Evolutionary conservation across 2,113 vertebrate genomes (phyloP).

Genomic region (Phylloscopus trochilus): DNA sequence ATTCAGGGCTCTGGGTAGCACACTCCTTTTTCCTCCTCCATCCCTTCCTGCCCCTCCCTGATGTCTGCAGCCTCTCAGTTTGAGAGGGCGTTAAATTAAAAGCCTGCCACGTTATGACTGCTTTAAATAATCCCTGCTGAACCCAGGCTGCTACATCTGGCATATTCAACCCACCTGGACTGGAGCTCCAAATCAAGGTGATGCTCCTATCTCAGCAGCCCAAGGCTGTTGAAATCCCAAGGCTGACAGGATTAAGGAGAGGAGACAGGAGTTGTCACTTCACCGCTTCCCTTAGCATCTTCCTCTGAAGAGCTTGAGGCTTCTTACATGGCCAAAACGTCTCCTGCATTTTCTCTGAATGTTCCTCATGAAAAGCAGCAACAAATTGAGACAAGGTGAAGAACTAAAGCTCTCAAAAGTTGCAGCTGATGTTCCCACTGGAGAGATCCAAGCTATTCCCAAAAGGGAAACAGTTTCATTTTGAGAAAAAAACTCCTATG

Average conservation of each 20-base stretch:
- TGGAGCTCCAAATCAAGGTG: background rate
- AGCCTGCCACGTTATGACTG: background rate
- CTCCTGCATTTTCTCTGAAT: background rate
- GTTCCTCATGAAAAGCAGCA: background rate
- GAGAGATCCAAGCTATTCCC: background rate
- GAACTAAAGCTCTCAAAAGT: background rate
- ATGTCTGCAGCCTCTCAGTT: background rate
- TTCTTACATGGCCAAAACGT: background rate
- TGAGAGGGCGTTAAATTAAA: background rate
- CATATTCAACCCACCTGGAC: background rate
- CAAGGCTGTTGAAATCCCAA: background rate
- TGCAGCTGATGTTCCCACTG: background rate
- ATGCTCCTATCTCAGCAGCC: background rate
- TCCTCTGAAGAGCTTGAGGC: background rate
- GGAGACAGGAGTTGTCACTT: background rate
- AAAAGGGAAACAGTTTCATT: background rate
- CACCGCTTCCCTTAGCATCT: background rate
- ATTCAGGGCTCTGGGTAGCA: background rate
- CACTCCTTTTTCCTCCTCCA: background rate
- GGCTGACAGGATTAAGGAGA: background rate
- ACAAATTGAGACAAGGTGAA: background rate
- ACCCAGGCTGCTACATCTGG: background rate
- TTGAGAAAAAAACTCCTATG: background rate
- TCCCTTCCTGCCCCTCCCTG: background rate
- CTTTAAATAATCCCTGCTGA: background rate